Evolutionary conservation across 2,888 invertebrate species (phyloP), one percentile per base, ranked within the genome.

Genomic region (Diplazon laetatorius): DNA sequence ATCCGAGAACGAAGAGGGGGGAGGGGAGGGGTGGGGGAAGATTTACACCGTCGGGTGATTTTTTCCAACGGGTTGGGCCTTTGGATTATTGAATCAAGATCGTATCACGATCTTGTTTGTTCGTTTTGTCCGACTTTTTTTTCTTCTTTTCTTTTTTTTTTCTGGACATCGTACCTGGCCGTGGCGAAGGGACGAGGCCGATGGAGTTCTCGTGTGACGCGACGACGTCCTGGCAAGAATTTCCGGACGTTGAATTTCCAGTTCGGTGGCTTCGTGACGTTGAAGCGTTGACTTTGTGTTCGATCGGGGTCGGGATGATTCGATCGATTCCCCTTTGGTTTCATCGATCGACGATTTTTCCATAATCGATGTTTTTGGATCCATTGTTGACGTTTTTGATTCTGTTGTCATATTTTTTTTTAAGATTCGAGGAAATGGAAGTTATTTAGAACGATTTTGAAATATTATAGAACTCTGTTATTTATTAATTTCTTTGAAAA

Each of bases 101-200:
- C 10, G 44, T 55, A n/a, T 18, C n/a, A n/a, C 14, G 4, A 44
- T 14, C 9, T 3, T 14, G n/a, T 9, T n/a, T 30, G 46, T 30
- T 9, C 14, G 50, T 18, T 55, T 42, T 16, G 8, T 46, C 8
- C 3, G 46, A 46, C 16, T 3, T 46, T 3, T 18, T 46, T 10
- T 2, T 10, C 16, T n/a, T 16, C n/a, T 3, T 25, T 30, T 30
- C 14, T 25, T 10, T 46, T 0, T 20, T 62, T 12, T 3, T 0
- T 10, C 6, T n/a, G n/a, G 22, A 48, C 10, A 46, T 18, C 70
- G 42, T 30, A 62, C 77, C 77, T 77, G 72, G 5, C 44, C 37
- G 22, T 50, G 52, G 39, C 68, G 72, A 30, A 14, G 62, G 8
- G 62, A 55, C 4, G 37, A 14, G 6, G 68, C 42, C 14, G 73